Evolutionary conservation across 2,888 invertebrate genomes (phyloP), one percentile per base, ranked within the genome.

Genomic region (Tethea ocularis): DNA sequence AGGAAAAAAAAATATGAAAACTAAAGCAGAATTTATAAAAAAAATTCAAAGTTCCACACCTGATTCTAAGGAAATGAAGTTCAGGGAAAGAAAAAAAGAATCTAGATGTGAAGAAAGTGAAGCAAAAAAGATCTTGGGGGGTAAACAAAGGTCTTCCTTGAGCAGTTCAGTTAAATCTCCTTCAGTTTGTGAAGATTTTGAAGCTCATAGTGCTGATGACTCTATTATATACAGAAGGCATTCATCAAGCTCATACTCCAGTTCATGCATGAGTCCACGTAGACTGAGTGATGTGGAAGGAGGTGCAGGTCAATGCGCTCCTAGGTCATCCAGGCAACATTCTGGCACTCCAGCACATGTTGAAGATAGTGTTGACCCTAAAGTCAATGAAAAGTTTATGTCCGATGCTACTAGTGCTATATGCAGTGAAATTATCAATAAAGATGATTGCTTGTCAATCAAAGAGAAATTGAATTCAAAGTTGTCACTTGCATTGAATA

Each of bases 241-340:
- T 76, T 97, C 97, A 2, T 97, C 97, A 53, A 97, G 97, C 81
- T 97, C 97, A 0, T 96, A 96, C 79, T 96, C 96, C 0, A 96
- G 96, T 77, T 94, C 94, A 2, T 95, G 96, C 15, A 93, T 94
- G 86, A 96, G 96, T 74, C 94, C 95, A 1, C 89, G 94, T 26
- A 92, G 95, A 7, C 85, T 95, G 17, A 95, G 95, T 74, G 88
- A 93, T 76, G 87, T 93, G 10, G 94, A 93, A 33, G 67, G 67
- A 63, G 69, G 76, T 26, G 52, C 63, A 8, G 60, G 69, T 57
- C 83, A 84, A 56, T 75, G 68, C 63, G 71, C 67, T 57, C 61
- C 69, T 26, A 71, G 69, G 54, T 61, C 66, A 51, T 56, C 72
- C 70, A 62, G 84, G 77, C 71, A 74, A 59, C 41, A 59, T 20